Evolutionary conservation across 2,113 vertebrate species (phyloP), one percentile per base, ranked within the genome.

Genomic region (Trematomus loennbergii): DNA sequence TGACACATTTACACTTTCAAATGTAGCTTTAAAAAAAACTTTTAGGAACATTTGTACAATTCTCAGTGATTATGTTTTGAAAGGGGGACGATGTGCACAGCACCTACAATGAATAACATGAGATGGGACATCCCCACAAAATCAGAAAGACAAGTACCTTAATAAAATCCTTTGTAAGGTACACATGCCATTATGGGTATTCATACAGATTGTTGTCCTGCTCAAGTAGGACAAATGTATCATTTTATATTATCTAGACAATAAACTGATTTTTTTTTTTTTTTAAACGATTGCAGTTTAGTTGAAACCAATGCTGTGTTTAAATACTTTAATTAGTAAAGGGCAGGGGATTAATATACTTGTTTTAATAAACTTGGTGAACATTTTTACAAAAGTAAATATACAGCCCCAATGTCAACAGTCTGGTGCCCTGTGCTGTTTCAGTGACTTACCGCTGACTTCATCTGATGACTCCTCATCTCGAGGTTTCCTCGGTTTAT

Each of bases 391-490:
- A 50, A 9, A 66, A 50, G 7, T 40, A 40, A 40, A 40, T 40
- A 40, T 40, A 8, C 25, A 81, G 12, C 11, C 9, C 10, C 18
- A 40, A 57, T 15, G 52, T 5, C 13, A 68, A 36, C 40, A 57
- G 45, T 54, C 8, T 16, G 10, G 60, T 61, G 59, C 6, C 45
- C 3, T 48, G 25, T 17, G 0, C 45, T 15, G 33, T 16, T 77
- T 50, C 9, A 29, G 25, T 49, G 66, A 78, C 81, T 94, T 94
- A 99, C 98, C 97, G 85, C 96, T 93, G 94, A 97, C 94, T 92
- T 99, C 98, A 88, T 99, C 98, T 50, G 98, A 99, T 20, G 98
- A 99, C 79, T 99, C 98, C 85, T 99, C 98, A 95, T 99, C 97
- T 64, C 95, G 96, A 36, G 93, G 95, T 82, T 95, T 93, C 67